A percentile compares a stretch with the other conserved stretches of the same genome.
These are phyloP conservation scores for Cricetomys ansorgei DNA, from an alignment of 2,113 vertebrate genomes.

Conservation along the genomic window DNA sequence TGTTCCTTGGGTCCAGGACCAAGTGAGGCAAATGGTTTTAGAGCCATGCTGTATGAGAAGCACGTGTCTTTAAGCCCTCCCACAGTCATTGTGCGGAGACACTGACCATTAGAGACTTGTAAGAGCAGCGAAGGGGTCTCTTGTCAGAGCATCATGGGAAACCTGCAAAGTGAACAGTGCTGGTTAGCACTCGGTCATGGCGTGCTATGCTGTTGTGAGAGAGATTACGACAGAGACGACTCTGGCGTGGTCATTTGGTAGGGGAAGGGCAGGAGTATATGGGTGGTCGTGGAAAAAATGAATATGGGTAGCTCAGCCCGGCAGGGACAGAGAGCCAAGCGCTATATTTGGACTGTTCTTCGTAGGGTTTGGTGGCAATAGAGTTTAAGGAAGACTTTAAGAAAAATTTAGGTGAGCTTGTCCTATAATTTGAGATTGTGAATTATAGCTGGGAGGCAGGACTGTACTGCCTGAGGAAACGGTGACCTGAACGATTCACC, in stretches of 20 bases:
- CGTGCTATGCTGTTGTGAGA: not conserved
- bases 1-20: not conserved
- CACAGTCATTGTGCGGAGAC: not conserved
- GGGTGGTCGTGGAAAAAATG: not conserved
- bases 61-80: not conserved
- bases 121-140: not conserved
- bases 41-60: not conserved
- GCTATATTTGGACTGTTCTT: not conserved
- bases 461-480: not conserved
- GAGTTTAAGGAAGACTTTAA: not conserved
- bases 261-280: too few relatives aligned
- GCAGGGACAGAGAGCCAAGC: not conserved
- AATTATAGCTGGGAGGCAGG: not conserved
- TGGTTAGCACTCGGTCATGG: not conserved
- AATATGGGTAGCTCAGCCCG: not conserved
- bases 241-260: not conserved
- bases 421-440: not conserved
- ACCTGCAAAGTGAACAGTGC: not conserved
- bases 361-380: not conserved
- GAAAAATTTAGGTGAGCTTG: not conserved
- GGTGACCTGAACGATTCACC: not conserved
- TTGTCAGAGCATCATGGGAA: not conserved
- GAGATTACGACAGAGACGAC: not conserved
- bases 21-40: not conserved
- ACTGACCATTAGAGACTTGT: not conserved